Conservation (phyloP, 2,113 vertebrate species). For the Anolis sagrei region DNA sequence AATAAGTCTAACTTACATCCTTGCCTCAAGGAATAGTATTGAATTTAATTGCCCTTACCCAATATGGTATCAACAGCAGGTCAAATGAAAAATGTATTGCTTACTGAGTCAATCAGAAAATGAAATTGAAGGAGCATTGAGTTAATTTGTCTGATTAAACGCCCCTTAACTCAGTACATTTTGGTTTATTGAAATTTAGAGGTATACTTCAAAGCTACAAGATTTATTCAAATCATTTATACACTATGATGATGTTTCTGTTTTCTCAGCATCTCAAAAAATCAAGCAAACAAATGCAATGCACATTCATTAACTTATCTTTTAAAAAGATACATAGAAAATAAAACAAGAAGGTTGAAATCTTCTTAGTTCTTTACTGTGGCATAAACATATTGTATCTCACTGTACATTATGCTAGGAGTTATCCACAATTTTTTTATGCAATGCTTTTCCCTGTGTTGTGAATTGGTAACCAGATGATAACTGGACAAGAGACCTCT, state of each 20-base stretch:
- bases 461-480: too few species aligned
- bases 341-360: background rate
- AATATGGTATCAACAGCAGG: conserved; percentile 1
- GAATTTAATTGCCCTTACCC: conserved; percentile 17
- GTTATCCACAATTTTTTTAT: too few species aligned
- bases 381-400: too few species aligned
- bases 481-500: too few species aligned
- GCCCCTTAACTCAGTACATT: background rate
- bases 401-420: too few species aligned
- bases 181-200: background rate
- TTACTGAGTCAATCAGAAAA: conserved; percentile 16
- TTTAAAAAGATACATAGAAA: background rate
- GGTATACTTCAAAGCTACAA: background rate
- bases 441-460: too few species aligned
- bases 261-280: background rate
- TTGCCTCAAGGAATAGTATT: conserved; percentile 15
- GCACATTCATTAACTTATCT: background rate
- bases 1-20: conserved; percentile 11
- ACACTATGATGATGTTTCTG: background rate
- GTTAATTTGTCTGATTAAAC: conserved; percentile 8
- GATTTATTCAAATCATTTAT: background rate
- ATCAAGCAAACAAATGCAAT: background rate
- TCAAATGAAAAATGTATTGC: conserved; percentile 4
- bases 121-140: conserved; percentile 12
- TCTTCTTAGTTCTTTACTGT: too few species aligned